phyloP scores from a whole-genome alignment of 2,888 invertebrate species.

The Gastrophysa polygoni region DNA sequence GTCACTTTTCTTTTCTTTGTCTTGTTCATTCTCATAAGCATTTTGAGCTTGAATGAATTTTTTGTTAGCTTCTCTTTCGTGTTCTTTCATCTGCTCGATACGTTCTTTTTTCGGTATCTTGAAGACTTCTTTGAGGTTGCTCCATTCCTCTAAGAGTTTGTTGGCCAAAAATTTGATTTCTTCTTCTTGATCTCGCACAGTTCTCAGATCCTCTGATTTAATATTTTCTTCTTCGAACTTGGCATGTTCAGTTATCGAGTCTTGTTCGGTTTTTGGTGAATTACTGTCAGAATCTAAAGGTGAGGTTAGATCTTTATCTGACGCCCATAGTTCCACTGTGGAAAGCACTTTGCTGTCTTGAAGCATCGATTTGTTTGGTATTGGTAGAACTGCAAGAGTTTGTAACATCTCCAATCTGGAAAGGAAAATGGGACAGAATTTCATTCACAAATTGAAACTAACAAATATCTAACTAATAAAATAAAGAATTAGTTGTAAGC shows the following conservation, averaged over 20 bases:
- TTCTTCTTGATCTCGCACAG: slow-evolving; percentile 50
- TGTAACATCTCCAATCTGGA: slow-evolving; percentile 75
- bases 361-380: slow-evolving; percentile 91
- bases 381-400: slow-evolving; percentile 84
- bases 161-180: slow-evolving; percentile 66
- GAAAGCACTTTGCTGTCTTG: slow-evolving; percentile 89
- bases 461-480: too few species aligned
- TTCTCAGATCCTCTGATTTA: slow-evolving; percentile 29
- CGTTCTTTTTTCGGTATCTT: slow-evolving; percentile 94
- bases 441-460: too few species aligned
- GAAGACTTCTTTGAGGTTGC: slow-evolving; percentile 76
- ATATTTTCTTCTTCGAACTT: slow-evolving; percentile 16
- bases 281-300: slow-evolving; percentile 56
- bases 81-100: slow-evolving; percentile 94
- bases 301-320: slow-evolving; percentile 51
- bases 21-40: slow-evolving; percentile 36
- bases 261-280: slow-evolving; percentile 48
- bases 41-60: slow-evolving; percentile 49
- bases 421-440: too few species aligned
- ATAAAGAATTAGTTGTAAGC: too few species aligned
- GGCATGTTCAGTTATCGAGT: slow-evolving; percentile 17
- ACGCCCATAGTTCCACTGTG: slow-evolving; percentile 85
- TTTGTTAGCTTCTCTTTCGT: slow-evolving; percentile 87
- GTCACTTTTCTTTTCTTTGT: slow-evolving; percentile 37
- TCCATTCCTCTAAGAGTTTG: slow-evolving; percentile 76